phyloP scores from a whole-genome alignment of 2,797 vertebrate species.

The Numenius phaeopus region DNA sequence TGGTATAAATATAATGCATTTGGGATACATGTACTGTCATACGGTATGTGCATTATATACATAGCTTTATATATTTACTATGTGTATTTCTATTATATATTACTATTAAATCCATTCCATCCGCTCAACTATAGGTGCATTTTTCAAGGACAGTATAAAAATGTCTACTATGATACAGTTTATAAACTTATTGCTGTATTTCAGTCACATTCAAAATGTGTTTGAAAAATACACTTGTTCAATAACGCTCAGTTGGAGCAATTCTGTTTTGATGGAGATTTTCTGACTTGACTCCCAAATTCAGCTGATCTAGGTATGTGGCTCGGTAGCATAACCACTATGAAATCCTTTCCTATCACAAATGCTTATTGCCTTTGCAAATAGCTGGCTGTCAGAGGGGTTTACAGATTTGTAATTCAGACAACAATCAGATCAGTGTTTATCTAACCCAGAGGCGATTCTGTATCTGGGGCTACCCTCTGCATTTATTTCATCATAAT shows the following conservation, averaged over 20 bases:
- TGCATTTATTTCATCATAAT: background rate
- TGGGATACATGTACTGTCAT: slow-evolving; percentile 11
- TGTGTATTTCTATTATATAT: slow-evolving; percentile 49
- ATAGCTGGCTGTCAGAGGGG: slow-evolving; percentile 42
- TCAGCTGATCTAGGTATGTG: slow-evolving; percentile 11
- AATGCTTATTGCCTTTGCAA: slow-evolving; percentile 33
- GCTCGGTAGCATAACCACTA: background rate
- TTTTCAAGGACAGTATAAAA: slow-evolving; percentile 73
- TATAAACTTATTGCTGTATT: slow-evolving; percentile 54
- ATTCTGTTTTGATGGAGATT: slow-evolving; percentile 55
- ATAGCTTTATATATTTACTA: slow-evolving; percentile 50
- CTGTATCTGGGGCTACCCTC: background rate
- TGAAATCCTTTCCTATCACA: slow-evolving; percentile 14
- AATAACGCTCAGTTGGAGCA: slow-evolving; percentile 11
- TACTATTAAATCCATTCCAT: slow-evolving; percentile 52
- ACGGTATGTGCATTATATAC: slow-evolving; percentile 30
- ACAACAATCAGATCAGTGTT: slow-evolving; percentile 52
- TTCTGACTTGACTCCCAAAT: slow-evolving; percentile 53
- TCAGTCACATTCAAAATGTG: slow-evolving; percentile 49
- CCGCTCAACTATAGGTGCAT: slow-evolving; percentile 19
- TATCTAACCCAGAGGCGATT: slow-evolving; percentile 7
- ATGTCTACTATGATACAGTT: slow-evolving; percentile 59
- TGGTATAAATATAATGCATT: background rate
- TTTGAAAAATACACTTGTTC: slow-evolving; percentile 37
- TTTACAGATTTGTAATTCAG: slow-evolving; percentile 50